Percentiles rank a stretch among this genome's conserved stretches.
phyloP scores from a whole-genome alignment of 1,140 invertebrate species.

The Branchinecta lynchi region DNA sequence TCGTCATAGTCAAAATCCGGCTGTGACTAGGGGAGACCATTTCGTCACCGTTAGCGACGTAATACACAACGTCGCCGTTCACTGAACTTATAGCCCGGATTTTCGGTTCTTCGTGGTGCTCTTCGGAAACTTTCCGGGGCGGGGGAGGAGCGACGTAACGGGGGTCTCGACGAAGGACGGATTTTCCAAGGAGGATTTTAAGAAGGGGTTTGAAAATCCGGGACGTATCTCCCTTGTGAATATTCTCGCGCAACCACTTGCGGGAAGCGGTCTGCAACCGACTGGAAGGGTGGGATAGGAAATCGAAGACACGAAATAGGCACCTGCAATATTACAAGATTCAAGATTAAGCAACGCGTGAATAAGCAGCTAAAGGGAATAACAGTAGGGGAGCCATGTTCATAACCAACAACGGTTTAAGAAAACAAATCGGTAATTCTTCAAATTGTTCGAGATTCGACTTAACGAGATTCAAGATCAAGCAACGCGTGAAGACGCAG shows the following conservation, averaged over 20 bases:
- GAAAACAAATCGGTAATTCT: no score
- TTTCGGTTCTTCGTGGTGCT: constrained; percentile 37
- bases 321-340: background rate
- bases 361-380: no score
- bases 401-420: no score
- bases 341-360: background rate
- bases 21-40: constrained; percentile 26
- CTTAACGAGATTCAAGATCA: background rate
- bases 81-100: constrained; percentile 74
- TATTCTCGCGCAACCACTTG: background rate
- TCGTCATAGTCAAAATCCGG: constrained; percentile 24
- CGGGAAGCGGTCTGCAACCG: background rate
- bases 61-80: constrained; percentile 70
- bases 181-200: background rate
- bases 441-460: no score
- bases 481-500: background rate
- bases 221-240: background rate
- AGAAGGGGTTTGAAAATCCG: background rate
- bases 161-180: background rate
- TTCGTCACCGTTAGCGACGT: constrained; percentile 40
- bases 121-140: constrained; percentile 1
- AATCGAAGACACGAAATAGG: background rate
- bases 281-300: background rate
- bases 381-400: no score
- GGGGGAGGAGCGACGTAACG: background rate